Evolutionary conservation across 37 sponge, comb jelly and placozoan species (phyloP).

Genomic region (Petrosia ficiformis): DNA sequence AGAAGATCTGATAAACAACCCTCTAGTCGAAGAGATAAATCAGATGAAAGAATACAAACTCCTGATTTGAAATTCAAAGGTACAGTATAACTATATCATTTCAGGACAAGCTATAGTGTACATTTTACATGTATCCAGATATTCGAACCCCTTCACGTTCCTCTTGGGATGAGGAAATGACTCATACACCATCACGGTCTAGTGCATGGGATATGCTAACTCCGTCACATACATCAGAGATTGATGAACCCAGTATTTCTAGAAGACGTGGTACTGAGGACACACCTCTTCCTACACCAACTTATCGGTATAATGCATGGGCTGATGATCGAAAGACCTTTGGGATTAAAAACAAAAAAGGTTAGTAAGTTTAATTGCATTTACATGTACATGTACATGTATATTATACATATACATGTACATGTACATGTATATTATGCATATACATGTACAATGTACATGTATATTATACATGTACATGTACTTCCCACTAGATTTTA

Average conservation of each 20-base stretch:
- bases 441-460: no score
- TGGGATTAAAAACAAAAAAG: constrained; percentile 53
- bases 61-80: no score
- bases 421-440: not conserved
- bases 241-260: not conserved
- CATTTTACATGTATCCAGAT: no score
- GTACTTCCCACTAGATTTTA: no score
- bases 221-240: constrained; percentile 17
- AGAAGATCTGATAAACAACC: no score
- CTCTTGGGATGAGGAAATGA: constrained; percentile 74
- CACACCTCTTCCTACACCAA: constrained; percentile 94
- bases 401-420: no score
- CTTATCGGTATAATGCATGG: constrained; percentile 91
- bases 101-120: no score
- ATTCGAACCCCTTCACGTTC: constrained; percentile 75
- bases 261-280: constrained; percentile 14
- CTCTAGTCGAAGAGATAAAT: no score
- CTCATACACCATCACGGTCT: constrained; percentile 14
- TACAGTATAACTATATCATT: no score
- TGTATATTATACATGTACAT: no score
- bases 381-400: no score
- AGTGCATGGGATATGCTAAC: constrained; percentile 83
- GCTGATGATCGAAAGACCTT: constrained; percentile 78
- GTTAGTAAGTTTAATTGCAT: constrained; percentile 16
- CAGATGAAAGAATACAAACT: no score